These are phyloP conservation scores for Archegozetes longisetosus DNA, from an alignment of 1,140 invertebrate genomes.

Conservation along the genomic window DNA sequence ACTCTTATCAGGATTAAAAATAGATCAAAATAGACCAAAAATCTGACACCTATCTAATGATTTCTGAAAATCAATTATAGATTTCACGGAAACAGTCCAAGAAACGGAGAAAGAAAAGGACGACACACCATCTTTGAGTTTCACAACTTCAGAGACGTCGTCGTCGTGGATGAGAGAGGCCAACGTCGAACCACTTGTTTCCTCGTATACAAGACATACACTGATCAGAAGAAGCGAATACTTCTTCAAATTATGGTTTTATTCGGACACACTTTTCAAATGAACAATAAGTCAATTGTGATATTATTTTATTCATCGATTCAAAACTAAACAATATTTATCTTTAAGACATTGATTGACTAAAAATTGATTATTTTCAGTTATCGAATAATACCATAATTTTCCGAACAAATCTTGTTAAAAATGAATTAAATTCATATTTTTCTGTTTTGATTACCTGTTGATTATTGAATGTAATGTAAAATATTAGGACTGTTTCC, in stretches of 20 bases:
- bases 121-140: conserved; percentile 7
- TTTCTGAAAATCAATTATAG: no score
- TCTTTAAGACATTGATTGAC: no score
- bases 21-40: no score
- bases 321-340: neutral
- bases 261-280: conserved; percentile 11
- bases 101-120: neutral
- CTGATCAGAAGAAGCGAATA: conserved; percentile 75
- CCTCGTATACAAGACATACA: conserved; percentile 63
- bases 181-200: conserved; percentile 61
- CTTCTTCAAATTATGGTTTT: conserved; percentile 45
- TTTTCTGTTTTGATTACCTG: no score
- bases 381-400: no score
- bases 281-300: neutral
- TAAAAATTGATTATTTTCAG: no score
- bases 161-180: conserved; percentile 77
- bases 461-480: no score
- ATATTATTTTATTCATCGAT: neutral
- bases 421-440: no score
- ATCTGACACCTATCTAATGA: no score
- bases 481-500: no score
- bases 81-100: neutral
- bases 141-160: conserved; percentile 17
- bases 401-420: no score
- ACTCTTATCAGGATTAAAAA: no score